Evolutionary conservation across 2,113 vertebrate genomes (phyloP).

Genomic region (Damaliscus lunatus): DNA sequence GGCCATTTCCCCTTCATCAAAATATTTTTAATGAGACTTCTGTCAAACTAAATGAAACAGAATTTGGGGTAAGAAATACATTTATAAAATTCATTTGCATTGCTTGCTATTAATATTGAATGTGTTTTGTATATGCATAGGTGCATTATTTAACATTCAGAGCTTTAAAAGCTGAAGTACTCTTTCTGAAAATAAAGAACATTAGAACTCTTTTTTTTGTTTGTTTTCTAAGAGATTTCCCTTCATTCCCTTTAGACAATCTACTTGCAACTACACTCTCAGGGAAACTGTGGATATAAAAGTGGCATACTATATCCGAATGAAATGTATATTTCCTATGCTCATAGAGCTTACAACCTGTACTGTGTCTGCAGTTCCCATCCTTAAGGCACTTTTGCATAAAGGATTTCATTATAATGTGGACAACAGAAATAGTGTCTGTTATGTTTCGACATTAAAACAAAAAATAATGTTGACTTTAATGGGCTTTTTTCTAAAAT

Average conservation of each 20-base stretch:
- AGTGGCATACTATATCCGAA: not conserved
- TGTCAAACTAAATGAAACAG: not conserved
- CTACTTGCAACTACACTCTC: not conserved
- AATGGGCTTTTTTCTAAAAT: not conserved
- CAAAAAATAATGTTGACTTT: too few species aligned
- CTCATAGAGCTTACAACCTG: not conserved
- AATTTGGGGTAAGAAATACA: not conserved
- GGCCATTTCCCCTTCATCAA: not conserved
- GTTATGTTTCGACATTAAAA: too few species aligned
- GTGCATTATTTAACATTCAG: not conserved
- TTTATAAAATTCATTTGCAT: not conserved
- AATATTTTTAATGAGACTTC: not conserved
- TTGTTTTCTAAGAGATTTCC: not conserved
- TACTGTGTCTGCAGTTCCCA: not conserved
- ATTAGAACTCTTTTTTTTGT: not conserved
- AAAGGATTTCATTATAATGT: too few species aligned
- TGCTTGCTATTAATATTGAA: not conserved
- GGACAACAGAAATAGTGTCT: too few species aligned
- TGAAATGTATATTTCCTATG: not conserved
- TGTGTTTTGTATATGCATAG: not conserved
- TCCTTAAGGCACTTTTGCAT: too few species aligned
- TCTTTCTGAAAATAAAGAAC: not conserved
- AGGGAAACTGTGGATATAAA: not conserved
- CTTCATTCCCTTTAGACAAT: too few species aligned
- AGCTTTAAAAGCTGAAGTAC: not conserved